Evolutionary conservation across 2,888 invertebrate genomes (phyloP).

Genomic region (Drosophila mimetica): DNA sequence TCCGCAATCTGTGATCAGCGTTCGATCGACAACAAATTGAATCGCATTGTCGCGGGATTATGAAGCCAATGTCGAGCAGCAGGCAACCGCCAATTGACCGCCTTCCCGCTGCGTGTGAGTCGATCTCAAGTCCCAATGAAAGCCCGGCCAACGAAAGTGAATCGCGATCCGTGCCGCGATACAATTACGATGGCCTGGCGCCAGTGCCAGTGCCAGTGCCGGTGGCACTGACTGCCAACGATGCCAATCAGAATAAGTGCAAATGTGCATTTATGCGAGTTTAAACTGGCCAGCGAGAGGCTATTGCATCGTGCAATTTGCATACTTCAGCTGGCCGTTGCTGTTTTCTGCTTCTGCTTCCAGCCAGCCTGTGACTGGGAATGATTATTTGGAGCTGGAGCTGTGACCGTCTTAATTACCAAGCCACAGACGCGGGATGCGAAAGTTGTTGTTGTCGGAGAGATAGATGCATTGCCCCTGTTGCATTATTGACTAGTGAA

Average conservation of each 20-base stretch:
- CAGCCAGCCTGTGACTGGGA: slow-evolving; percentile 20
- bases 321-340: slow-evolving; percentile 44
- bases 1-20: slow-evolving; percentile 26
- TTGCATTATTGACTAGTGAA: slow-evolving; percentile 71
- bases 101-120: slow-evolving; percentile 54
- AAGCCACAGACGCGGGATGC: slow-evolving; percentile 50
- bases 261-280: slow-evolving; percentile 67
- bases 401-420: slow-evolving; percentile 67
- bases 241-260: slow-evolving; percentile 77
- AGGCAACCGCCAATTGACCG: slow-evolving; percentile 41
- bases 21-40: slow-evolving; percentile 53
- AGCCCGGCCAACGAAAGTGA: slow-evolving; percentile 68
- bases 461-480: slow-evolving; percentile 35
- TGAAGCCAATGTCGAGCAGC: slow-evolving; percentile 43
- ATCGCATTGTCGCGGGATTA: slow-evolving; percentile 53
- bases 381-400: slow-evolving; percentile 42
- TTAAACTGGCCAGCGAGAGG: slow-evolving; percentile 40
- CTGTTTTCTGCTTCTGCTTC: not conserved
- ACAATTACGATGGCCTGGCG: slow-evolving; percentile 52
- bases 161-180: slow-evolving; percentile 39
- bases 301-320: slow-evolving; percentile 56
- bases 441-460: slow-evolving; percentile 39
- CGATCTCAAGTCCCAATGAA: slow-evolving; percentile 38
- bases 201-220: too few species aligned
- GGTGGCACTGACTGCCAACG: slow-evolving; percentile 53